Evolutionary conservation across 1,140 invertebrate genomes (phyloP), one percentile per base, ranked within the genome.

Genomic region (Semibalanus balanoides): DNA sequence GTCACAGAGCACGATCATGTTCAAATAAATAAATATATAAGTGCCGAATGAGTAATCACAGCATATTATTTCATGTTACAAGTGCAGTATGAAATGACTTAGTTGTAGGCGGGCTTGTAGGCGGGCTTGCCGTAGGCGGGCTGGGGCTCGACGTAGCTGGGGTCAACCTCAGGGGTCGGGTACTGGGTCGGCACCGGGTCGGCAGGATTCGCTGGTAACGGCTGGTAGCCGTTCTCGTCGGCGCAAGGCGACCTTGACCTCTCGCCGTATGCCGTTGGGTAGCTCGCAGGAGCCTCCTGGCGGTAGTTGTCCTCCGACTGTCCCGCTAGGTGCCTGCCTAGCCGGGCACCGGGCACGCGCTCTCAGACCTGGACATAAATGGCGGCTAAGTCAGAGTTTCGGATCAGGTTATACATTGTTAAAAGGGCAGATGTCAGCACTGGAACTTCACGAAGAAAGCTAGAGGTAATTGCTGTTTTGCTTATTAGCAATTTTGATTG

Each of bases 201-300:
- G 51, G 51, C 51, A 64, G 51, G 14, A 64, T 25, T 7, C 22
- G 7, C 1, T 64, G 51, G 51, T n/a, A n/a, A 64, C 22, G 51
- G 51, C 51, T 64, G 51, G 51, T 64, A 64, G 51, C 51, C 51
- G 51, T 64, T 64, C 51, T 64, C 51, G 51, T 64, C 51, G 51
- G 51, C 51, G 51, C 7, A 64, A 64, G 51, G 51, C 22, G 51
- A 64, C 51, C 51, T 64, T 64, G 51, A 64, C 51, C 14, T 14
- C 14, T 64, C 22, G 51, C 51, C 51, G 51, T 64, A n/a, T 14
- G 51, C 51, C 51, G 51, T n/a, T n/a, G 22, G 7, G 51, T 64
- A 64, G 51, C 51, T 64, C 51, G n/a, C 51, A 64, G 51, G 51
- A 64, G 51, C 51, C 51, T 64, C 51, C 51, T 64, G 51, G 1